Conservation (phyloP, 2,888 invertebrate genomes). For the Cyclophora albipunctata region DNA sequence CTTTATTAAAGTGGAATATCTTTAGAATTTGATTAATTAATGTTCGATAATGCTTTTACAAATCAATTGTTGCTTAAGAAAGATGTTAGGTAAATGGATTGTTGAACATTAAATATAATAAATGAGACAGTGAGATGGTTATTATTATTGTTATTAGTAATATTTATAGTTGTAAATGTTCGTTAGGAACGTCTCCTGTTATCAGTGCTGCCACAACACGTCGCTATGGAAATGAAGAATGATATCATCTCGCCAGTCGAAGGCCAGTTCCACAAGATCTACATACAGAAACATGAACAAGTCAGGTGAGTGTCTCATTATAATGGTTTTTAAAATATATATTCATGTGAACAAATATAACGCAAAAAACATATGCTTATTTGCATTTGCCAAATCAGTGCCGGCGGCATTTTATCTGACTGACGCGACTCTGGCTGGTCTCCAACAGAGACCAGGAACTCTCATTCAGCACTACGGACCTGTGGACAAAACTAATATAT, state of each 20-base stretch:
- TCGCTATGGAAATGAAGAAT: constrained; percentile 95
- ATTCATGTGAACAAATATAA: constrained; percentile 1
- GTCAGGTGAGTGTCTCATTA: constrained; percentile 80
- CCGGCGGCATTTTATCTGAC: constrained; percentile 32
- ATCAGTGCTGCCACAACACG: constrained; percentile 91
- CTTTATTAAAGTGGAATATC: not conserved
- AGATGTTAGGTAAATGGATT: no score
- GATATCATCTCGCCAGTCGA: constrained; percentile 93
- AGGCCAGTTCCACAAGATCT: constrained; percentile 95
- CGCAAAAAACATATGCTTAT: constrained; percentile 4
- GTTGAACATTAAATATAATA: not conserved
- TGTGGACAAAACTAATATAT: constrained; percentile 1
- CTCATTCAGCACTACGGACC: constrained; percentile 29
- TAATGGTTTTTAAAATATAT: constrained; percentile 10
- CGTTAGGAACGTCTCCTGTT: constrained; percentile 86
- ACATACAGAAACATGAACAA: constrained; percentile 94
- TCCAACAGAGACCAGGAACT: constrained; percentile 46
- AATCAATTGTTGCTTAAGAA: no score
- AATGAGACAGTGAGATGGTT: not conserved
- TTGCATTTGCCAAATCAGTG: constrained; percentile 31
- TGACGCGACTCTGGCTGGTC: constrained; percentile 39
- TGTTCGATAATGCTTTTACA: no score
- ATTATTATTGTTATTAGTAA: not conserved
- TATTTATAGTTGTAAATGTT: constrained; percentile 10
- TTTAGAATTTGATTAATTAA: no score